Conservation (phyloP, 2,113 vertebrate genomes). For the Gallinago undulata region DNA sequence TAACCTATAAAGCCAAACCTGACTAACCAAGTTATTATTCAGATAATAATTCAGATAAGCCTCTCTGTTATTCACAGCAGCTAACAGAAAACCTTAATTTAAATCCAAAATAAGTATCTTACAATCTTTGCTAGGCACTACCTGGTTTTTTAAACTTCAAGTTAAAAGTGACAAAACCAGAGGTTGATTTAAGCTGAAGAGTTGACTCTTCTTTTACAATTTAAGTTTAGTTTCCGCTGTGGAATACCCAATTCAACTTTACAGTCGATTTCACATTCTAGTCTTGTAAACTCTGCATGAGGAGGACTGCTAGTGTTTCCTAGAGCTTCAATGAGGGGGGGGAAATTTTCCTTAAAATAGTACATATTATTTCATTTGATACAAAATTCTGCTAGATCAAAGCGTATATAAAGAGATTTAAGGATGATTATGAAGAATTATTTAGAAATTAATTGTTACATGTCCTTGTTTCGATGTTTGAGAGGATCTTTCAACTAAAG, state of each 20-base stretch:
- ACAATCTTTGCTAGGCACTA: neutral
- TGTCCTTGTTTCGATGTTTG: neutral
- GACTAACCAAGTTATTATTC: neutral
- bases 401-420: neutral
- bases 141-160: neutral
- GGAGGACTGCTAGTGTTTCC: neutral
- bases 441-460: neutral
- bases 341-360: neutral
- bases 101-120: neutral
- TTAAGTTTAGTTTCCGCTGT: neutral
- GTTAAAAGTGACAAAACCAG: neutral
- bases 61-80: neutral
- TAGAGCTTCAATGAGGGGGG: neutral
- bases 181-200: neutral
- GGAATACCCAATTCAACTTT: neutral
- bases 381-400: neutral
- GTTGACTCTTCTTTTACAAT: neutral
- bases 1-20: neutral
- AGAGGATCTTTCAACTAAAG: neutral
- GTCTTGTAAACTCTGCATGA: neutral
- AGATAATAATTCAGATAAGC: neutral
- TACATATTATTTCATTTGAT: neutral
- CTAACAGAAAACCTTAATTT: constrained; percentile 18
- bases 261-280: neutral
- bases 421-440: neutral